A percentile compares a stretch with the other conserved stretches of the same genome.
Conservation (phyloP, 2,797 vertebrate genomes). For the Eidolon dupreanum region DNA sequence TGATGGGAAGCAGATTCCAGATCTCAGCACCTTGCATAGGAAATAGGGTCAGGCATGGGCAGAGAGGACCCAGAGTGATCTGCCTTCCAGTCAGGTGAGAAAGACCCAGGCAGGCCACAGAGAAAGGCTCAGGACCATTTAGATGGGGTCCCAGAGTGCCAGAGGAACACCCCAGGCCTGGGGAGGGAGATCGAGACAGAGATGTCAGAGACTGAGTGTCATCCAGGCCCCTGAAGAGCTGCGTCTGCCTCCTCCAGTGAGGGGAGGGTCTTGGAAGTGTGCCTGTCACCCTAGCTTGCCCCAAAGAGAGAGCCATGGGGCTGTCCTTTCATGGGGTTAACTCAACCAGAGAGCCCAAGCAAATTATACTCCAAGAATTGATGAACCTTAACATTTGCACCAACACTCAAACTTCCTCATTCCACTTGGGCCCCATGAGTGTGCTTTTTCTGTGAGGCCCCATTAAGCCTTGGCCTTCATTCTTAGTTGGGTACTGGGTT, state of each 20-base stretch:
- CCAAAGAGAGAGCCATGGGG: neutral
- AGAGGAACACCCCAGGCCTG: neutral
- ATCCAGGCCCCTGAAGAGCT: neutral
- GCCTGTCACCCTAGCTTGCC: neutral
- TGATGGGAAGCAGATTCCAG: neutral
- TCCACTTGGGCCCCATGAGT: fast-evolving
- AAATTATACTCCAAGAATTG: neutral
- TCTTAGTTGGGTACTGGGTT: neutral
- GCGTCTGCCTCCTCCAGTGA: neutral
- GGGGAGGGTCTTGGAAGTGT: neutral
- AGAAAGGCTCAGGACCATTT: neutral
- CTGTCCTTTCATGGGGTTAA: neutral
- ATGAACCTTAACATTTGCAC: neutral
- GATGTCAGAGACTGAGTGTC: fast-evolving
- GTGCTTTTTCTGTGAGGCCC: neutral
- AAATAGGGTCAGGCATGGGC: neutral
- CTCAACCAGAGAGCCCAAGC: neutral
- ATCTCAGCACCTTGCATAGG: neutral
- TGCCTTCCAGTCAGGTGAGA: neutral
- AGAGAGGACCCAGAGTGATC: neutral
- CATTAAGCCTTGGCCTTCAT: neutral
- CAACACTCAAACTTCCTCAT: neutral
- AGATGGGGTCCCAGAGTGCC: neutral
- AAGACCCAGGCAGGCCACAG: no score
- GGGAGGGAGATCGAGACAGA: neutral